Conservation (phyloP, 2,113 vertebrate species). For the Eleginops maclovinus region DNA sequence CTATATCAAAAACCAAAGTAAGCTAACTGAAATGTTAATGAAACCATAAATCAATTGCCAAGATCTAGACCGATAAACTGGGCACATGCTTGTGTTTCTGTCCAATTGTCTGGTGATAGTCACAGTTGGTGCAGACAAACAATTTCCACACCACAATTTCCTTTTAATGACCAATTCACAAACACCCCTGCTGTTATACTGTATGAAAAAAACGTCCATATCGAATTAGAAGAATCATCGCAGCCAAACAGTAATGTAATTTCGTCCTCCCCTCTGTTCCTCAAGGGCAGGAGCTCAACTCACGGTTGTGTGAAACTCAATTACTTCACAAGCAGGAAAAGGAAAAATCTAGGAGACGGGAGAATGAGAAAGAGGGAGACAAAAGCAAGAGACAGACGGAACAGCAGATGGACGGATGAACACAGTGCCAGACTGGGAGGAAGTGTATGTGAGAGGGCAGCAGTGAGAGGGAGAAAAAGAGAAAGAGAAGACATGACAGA, state of each 20-base stretch:
- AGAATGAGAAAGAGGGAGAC: neutral
- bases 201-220: conserved; percentile 33
- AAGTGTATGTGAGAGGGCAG: conserved; percentile 22
- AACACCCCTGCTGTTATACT: conserved; percentile 18
- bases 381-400: neutral
- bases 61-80: neutral
- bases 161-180: conserved; percentile 19
- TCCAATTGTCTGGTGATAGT: conserved; percentile 17
- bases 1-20: neutral
- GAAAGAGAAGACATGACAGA: neutral
- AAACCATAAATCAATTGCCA: neutral
- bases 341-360: conserved; percentile 23
- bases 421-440: conserved; percentile 19
- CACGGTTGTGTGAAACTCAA: conserved; percentile 45
- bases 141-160: neutral
- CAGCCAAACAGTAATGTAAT: conserved; percentile 63
- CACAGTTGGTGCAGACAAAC: neutral
- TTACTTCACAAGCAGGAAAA: conserved; percentile 46
- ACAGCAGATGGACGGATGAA: conserved; percentile 36
- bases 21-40: neutral
- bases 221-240: conserved; percentile 51
- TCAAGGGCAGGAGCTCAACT: conserved; percentile 44
- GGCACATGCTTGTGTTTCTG: neutral
- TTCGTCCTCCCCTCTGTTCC: conserved; percentile 35
- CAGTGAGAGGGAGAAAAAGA: conserved; percentile 25